A percentile compares a stretch with the other conserved stretches of the same genome.
Evolutionary conservation across 2,797 vertebrate genomes (phyloP).

Genomic region (Eidolon dupreanum): DNA sequence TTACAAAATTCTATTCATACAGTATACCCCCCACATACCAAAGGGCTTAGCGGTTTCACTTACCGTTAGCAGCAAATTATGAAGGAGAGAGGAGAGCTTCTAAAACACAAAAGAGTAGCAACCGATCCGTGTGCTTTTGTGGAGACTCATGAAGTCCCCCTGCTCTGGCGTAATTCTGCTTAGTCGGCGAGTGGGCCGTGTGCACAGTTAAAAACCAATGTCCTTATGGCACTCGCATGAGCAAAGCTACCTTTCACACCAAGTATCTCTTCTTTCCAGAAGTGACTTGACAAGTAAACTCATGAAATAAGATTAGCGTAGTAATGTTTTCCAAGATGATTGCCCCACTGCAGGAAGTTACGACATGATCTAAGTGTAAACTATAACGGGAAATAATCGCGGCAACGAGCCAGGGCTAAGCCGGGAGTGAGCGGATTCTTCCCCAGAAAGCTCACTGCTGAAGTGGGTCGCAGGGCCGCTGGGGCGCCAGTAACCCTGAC

Average conservation of each 20-base stretch:
- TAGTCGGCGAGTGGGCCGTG: background rate
- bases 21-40: background rate
- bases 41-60: background rate
- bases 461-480: fast-evolving
- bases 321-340: too few species aligned
- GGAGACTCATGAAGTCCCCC: background rate
- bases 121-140: fast-evolving
- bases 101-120: background rate
- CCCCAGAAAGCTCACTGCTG: too few species aligned
- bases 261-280: background rate
- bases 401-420: too few species aligned
- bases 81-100: background rate
- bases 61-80: background rate
- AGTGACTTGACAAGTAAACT: too few species aligned
- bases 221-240: too few species aligned
- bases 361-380: too few species aligned
- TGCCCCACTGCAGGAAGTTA: too few species aligned
- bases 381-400: too few species aligned
- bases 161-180: background rate
- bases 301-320: too few species aligned
- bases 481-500: background rate
- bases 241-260: background rate
- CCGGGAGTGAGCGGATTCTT: too few species aligned
- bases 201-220: background rate
- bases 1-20: background rate